phyloP scores from a whole-genome alignment of 2,888 invertebrate genomes.

The Acleris holmiana region DNA sequence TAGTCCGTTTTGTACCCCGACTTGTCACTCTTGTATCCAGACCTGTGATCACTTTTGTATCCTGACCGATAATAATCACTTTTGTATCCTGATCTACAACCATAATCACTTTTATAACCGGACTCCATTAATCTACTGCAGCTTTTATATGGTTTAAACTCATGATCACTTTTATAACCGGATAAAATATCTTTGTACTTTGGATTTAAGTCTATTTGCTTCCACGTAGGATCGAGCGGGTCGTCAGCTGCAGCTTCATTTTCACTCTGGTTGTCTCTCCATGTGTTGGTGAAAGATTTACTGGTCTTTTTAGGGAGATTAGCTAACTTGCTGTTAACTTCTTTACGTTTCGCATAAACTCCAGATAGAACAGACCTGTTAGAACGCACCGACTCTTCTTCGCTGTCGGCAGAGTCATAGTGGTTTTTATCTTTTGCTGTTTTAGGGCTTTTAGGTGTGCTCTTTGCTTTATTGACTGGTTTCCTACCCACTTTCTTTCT shows the following conservation, averaged over 20 bases:
- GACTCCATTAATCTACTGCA: conserved; percentile 82
- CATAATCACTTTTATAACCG: conserved; percentile 86
- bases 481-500: conserved; percentile 89
- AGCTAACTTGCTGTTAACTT: conserved; percentile 75
- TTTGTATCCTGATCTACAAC: conserved; percentile 80
- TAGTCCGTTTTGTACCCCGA: conserved; percentile 85
- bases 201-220: conserved; percentile 86
- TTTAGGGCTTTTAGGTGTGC: conserved; percentile 60
- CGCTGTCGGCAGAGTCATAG: conserved; percentile 74
- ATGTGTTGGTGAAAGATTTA: conserved; percentile 70
- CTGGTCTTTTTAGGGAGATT: conserved; percentile 68
- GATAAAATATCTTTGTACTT: conserved; percentile 86
- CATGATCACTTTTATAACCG: conserved; percentile 86
- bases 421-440: conserved; percentile 77
- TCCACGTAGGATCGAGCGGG: conserved; percentile 86
- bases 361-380: conserved; percentile 77
- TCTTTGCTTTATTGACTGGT: conserved; percentile 76
- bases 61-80: conserved; percentile 82
- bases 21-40: conserved; percentile 85
- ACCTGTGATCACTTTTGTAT: conserved; percentile 86
- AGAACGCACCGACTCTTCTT: conserved; percentile 65
- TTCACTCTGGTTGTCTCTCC: conserved; percentile 80
- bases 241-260: conserved; percentile 83
- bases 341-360: conserved; percentile 80
- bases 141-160: conserved; percentile 79